Base-by-base conservation (phyloP, 1,140 invertebrate species). In the Oedothorax gibbosus region DNA sequence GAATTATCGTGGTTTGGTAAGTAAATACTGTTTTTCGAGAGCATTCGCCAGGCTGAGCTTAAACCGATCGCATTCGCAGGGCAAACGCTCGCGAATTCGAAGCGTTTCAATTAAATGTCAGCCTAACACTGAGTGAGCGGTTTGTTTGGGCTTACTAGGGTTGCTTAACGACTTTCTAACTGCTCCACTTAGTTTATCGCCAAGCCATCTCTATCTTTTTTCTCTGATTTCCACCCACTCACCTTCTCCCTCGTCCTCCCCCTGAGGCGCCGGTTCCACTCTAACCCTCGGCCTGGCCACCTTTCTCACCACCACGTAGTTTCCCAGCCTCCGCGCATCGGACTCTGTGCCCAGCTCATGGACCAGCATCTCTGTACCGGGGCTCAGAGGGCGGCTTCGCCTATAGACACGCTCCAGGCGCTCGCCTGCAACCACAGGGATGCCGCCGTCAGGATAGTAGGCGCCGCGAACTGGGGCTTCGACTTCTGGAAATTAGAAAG, bases 281-380 rank as follows among this genome's bases (percentile, higher is more conserved):
- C 85, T n/a, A 53, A 80, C 60, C 15, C 85, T 73, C 9, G 85
- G 85, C n/a, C 75, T 50, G 14, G 80, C 77, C 0, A 80, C 85
- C 56, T 86, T 86, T 12, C 85, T 35, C n/a, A 86, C 76, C 3
- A 86, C 77, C 9, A 86, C 71, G 35, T 86, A 86, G 10, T 86
- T 81, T 9, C 85, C 85, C 8, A 86, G 60, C 51, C 77, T 68
- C 9, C 85, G 10, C 12, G 77, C 76, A 9, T 80, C 76, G 0
- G 72, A 66, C 2, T 85, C 75, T 4, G 54, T 64, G 0, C 50
- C 68, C 66, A 80, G 65, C 14, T 86, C 76, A 1, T 68, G 68
- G 2, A 86, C 65, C n/a, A 86, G 50, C 69, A 73, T 81, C 11
- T 80, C 77, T 0, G 68, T 75, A 14, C 66, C 51, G 10, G 85